These are phyloP conservation scores for Icerya purchasi DNA, from an alignment of 2,888 invertebrate species.

Conservation along the genomic window DNA sequence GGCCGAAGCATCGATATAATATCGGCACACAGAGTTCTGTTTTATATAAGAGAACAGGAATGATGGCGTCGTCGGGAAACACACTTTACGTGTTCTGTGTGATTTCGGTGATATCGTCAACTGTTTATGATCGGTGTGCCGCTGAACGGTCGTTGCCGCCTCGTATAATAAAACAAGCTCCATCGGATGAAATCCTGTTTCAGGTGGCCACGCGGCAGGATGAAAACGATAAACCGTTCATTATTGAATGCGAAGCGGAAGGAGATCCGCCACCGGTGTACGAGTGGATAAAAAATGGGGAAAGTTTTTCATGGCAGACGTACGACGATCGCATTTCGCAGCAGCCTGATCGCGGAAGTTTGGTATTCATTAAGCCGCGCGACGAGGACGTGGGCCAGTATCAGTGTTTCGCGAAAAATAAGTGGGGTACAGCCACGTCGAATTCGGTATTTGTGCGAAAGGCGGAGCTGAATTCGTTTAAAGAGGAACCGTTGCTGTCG, in stretches of 20 bases:
- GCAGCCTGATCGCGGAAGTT: constrained; percentile 79
- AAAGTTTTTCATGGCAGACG: constrained; percentile 78
- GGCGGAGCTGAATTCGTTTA: constrained; percentile 74
- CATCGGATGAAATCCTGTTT: constrained; percentile 72
- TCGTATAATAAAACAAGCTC: constrained; percentile 76
- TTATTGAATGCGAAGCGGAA: constrained; percentile 88
- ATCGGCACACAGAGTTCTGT: too few relatives aligned
- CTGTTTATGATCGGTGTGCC: too few relatives aligned
- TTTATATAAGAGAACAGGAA: too few relatives aligned
- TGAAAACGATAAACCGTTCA: constrained; percentile 79
- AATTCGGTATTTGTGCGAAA: constrained; percentile 86
- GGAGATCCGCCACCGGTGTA: constrained; percentile 87
- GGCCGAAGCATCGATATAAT: too few relatives aligned
- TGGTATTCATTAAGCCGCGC: constrained; percentile 69
- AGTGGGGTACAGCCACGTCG: constrained; percentile 80
- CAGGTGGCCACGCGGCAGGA: constrained; percentile 61
- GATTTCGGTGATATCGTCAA: too few relatives aligned
- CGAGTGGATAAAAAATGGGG: constrained; percentile 88
- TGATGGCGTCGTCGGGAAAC: too few relatives aligned
- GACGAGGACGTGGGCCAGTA: constrained; percentile 87
- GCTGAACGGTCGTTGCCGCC: constrained; percentile 48
- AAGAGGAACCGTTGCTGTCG: constrained; percentile 36
- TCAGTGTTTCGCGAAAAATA: constrained; percentile 85
- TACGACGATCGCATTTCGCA: constrained; percentile 88
- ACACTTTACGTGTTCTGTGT: too few relatives aligned